phyloP scores from a whole-genome alignment of 2,888 invertebrate species.

The Pristionchus maxplancki region DNA sequence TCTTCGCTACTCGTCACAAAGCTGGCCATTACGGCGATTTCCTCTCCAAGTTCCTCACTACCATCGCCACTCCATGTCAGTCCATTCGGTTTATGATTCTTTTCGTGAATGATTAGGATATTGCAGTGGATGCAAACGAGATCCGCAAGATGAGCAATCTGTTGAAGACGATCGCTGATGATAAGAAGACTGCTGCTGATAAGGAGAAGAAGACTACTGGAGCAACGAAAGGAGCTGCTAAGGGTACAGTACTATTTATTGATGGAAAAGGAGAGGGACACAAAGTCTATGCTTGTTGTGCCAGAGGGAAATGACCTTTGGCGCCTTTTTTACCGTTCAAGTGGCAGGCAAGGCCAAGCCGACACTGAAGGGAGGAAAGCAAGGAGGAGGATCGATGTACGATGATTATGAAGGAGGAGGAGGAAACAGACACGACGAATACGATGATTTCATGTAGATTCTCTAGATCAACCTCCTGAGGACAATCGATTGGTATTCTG shows the following conservation, averaged over 20 bases:
- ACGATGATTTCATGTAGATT: constrained; percentile 49
- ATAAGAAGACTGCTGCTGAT: constrained; percentile 62
- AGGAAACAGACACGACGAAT: constrained; percentile 26
- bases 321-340: not conserved
- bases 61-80: constrained; percentile 63
- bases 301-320: constrained; percentile 1
- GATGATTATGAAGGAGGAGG: constrained; percentile 49
- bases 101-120: not conserved
- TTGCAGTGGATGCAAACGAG: constrained; percentile 61
- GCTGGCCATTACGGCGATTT: constrained; percentile 65
- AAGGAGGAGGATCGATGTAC: constrained; percentile 42
- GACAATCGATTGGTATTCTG: constrained; percentile 33
- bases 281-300: too few species aligned
- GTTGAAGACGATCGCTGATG: constrained; percentile 62
- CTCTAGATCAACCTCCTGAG: not conserved
- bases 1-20: constrained; percentile 60
- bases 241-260: not conserved
- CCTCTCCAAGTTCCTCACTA: constrained; percentile 59
- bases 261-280: not conserved
- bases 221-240: constrained; percentile 52
- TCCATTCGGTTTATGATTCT: not conserved
- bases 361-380: constrained; percentile 37
- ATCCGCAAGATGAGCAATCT: constrained; percentile 69
- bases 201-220: constrained; percentile 57
- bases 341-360: constrained; percentile 38